Conservation (phyloP, 2,888 invertebrate genomes). For the Oscheius myriophilus region DNA sequence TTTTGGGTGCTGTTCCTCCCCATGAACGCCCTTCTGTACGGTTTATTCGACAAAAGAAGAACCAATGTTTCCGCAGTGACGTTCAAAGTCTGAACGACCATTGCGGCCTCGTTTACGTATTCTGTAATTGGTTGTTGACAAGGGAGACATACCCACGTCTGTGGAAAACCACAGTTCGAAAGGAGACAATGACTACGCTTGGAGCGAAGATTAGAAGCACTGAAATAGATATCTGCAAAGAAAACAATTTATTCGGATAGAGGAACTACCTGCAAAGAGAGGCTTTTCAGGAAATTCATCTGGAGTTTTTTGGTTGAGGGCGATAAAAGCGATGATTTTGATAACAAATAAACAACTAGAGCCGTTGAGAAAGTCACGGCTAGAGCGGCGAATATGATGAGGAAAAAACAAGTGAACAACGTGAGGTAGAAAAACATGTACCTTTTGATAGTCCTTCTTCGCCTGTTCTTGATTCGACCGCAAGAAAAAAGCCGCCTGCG, state of each 20-base stretch:
- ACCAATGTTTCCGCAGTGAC: neutral
- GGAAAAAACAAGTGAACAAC: neutral
- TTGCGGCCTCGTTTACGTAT: neutral
- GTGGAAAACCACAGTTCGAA: neutral
- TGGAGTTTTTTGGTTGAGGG: neutral
- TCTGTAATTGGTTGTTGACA: conserved; percentile 1
- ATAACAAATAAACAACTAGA: neutral
- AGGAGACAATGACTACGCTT: neutral
- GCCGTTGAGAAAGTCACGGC: neutral
- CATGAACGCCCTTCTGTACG: conserved; percentile 8
- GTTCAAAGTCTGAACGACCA: conserved; percentile 1
- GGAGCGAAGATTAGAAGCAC: neutral
- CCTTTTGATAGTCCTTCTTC: too few species aligned
- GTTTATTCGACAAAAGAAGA: conserved; percentile 8
- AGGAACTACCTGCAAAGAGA: conserved; percentile 10
- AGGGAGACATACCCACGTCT: neutral
- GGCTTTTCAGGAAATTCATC: conserved; percentile 3
- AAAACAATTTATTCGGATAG: neutral
- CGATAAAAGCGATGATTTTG: neutral
- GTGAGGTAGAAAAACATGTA: neutral
- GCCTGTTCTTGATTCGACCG: too few species aligned
- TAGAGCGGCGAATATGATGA: neutral
- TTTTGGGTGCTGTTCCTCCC: neutral
- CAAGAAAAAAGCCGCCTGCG: too few species aligned
- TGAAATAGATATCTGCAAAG: neutral